Evolutionary conservation across 2,113 vertebrate genomes (phyloP).

Genomic region (Anguilla rostrata): DNA sequence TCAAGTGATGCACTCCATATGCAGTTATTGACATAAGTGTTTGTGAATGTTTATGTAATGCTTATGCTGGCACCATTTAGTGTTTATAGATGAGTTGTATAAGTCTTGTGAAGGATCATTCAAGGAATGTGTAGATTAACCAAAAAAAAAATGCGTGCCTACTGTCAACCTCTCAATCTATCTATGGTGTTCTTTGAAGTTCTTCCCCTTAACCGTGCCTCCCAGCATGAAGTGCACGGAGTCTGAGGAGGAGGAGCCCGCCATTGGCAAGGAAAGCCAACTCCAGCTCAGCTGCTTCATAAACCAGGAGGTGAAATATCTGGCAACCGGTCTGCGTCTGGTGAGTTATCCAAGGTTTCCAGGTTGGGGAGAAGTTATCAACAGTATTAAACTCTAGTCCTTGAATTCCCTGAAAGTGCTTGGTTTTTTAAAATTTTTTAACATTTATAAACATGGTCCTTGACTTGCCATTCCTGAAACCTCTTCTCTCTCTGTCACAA

Average conservation of each 20-base stretch:
- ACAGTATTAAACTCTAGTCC: background rate
- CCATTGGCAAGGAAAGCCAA: conserved; percentile 92
- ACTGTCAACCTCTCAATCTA: background rate
- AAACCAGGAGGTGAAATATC: conserved; percentile 98
- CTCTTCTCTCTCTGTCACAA: conserved; percentile 21
- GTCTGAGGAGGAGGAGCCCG: conserved; percentile 90
- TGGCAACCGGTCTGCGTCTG: conserved; percentile 93
- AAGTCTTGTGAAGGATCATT: too few species aligned
- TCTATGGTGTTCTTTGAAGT: background rate
- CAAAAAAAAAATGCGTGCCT: background rate
- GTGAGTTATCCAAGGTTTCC: conserved; percentile 64
- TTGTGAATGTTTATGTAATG: too few species aligned
- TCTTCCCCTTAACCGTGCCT: conserved; percentile 55
- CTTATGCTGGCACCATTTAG: too few species aligned
- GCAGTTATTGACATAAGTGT: too few species aligned
- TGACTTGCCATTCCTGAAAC: too few species aligned
- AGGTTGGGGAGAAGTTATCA: too few species aligned
- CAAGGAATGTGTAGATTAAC: too few species aligned
- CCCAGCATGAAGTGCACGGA: conserved; percentile 98
- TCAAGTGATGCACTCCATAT: too few species aligned
- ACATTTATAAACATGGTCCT: too few species aligned
- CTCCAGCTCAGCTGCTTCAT: conserved; percentile 99
- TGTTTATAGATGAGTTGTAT: too few species aligned
- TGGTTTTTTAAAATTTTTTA: background rate
- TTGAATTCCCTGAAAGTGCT: background rate